Evolutionary conservation across 2,113 vertebrate genomes (phyloP).

Genomic region (Pogonocichla stellata): DNA sequence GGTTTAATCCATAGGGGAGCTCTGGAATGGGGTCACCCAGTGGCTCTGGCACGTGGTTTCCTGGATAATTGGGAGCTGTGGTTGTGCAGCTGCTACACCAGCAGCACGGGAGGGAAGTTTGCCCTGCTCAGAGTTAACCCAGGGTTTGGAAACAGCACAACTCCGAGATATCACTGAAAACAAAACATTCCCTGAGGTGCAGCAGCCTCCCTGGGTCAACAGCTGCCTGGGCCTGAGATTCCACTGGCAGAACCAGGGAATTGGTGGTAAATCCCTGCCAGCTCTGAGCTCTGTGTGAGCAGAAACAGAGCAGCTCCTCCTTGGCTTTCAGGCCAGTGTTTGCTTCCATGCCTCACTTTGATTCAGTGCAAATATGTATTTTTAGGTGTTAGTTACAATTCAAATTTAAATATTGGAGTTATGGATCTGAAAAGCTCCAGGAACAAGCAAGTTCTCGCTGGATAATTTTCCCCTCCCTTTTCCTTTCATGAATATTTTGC

Average conservation of each 20-base stretch:
- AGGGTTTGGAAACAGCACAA: not conserved
- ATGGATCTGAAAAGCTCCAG: not conserved
- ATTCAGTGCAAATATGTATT: not conserved
- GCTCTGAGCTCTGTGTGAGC: not conserved
- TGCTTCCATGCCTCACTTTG: not conserved
- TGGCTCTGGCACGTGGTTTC: not conserved
- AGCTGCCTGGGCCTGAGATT: not conserved
- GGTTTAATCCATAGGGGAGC: not conserved
- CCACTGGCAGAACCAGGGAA: fast-evolving
- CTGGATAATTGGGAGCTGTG: conserved; percentile 22
- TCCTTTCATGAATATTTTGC: not conserved
- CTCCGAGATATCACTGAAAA: not conserved
- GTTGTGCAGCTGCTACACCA: not conserved
- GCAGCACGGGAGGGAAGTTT: conserved; percentile 25
- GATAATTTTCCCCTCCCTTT: not conserved
- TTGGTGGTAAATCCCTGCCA: not conserved
- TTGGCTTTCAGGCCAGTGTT: not conserved
- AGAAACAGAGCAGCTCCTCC: not conserved
- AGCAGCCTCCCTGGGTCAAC: not conserved
- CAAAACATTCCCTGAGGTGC: not conserved
- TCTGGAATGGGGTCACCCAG: conserved; percentile 37
- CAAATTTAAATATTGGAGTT: not conserved
- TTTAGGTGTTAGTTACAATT: not conserved
- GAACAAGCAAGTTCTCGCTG: not conserved
- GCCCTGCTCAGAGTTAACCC: not conserved